Percentiles rank a stretch among this genome's conserved stretches.
Evolutionary conservation across 2,888 invertebrate species (phyloP).

Genomic region (Habroteleia sp.): DNA sequence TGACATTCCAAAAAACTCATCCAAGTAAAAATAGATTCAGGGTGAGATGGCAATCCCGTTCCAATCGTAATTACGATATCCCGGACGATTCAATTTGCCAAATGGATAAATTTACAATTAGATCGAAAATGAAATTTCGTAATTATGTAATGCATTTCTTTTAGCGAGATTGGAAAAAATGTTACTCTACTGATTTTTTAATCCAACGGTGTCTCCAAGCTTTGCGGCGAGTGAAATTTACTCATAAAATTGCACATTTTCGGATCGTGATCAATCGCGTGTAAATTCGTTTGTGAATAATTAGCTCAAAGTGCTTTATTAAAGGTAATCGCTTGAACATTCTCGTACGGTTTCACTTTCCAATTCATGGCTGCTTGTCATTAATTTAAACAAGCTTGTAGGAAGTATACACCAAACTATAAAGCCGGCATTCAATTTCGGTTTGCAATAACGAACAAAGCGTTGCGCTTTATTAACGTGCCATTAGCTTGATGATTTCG

Average conservation of each 20-base stretch:
- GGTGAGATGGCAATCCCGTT: conserved; percentile 54
- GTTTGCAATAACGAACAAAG: conserved; percentile 61
- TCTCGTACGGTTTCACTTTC: conserved; percentile 45
- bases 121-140: conserved; percentile 54
- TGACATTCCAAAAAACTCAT: conserved; percentile 59
- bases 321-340: conserved; percentile 37
- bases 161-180: conserved; percentile 42
- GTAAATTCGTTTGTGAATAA: conserved; percentile 24
- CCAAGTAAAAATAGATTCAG: conserved; percentile 59
- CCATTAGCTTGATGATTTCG: conserved; percentile 70
- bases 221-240: not conserved
- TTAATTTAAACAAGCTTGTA: conserved; percentile 55
- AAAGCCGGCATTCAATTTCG: conserved; percentile 58
- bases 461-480: conserved; percentile 66
- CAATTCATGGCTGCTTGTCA: conserved; percentile 41
- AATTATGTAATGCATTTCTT: conserved; percentile 58
- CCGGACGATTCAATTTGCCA: conserved; percentile 57
- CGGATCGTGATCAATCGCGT: not conserved
- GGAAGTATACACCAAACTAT: conserved; percentile 39
- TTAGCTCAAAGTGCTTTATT: conserved; percentile 47
- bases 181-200: conserved; percentile 19
- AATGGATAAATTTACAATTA: conserved; percentile 62
- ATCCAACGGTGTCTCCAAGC: conserved; percentile 12
- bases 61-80: conserved; percentile 59
- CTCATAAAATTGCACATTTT: too few relatives aligned